These are phyloP conservation scores for Subacronicta megacephala DNA, from an alignment of 2,888 invertebrate species.

Conservation along the genomic window DNA sequence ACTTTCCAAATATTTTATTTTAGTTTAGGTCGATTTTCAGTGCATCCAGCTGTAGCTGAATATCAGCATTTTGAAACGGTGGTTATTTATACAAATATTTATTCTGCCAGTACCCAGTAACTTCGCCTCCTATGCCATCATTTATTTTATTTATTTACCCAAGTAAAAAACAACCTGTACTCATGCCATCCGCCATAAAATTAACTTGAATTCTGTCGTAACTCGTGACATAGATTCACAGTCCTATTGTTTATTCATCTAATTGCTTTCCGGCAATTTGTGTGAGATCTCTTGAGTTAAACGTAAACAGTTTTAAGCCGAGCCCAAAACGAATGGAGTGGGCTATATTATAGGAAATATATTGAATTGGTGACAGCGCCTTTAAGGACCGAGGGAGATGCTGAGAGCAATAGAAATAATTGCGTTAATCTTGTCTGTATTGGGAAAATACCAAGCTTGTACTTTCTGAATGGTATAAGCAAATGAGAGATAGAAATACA, in stretches of 20 bases:
- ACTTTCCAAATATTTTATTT: too few relatives aligned
- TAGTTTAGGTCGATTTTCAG: too few relatives aligned
- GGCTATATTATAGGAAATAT: slow-evolving; percentile 15
- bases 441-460: not conserved
- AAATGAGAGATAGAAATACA: too few relatives aligned
- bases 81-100: too few relatives aligned
- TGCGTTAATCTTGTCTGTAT: slow-evolving; percentile 3
- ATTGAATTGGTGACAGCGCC: slow-evolving; percentile 24
- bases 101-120: too few relatives aligned
- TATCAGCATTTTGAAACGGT: too few relatives aligned
- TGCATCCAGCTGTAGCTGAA: too few relatives aligned
- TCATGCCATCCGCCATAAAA: too few relatives aligned
- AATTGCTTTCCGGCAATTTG: slow-evolving; percentile 42
- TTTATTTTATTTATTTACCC: too few relatives aligned
- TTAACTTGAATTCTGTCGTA: not conserved
- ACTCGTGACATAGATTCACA: slow-evolving; percentile 3
- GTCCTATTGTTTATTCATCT: slow-evolving; percentile 36
- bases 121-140: too few relatives aligned
- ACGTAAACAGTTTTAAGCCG: slow-evolving; percentile 43
- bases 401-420: slow-evolving; percentile 21
- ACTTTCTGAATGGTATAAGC: not conserved
- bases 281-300: slow-evolving; percentile 29
- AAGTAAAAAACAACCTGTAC: too few relatives aligned
- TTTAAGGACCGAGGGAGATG: too few relatives aligned
- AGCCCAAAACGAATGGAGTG: slow-evolving; percentile 7